These are phyloP conservation scores for Lasioglossum leucozonium DNA, from an alignment of 2,888 invertebrate genomes.

Conservation along the genomic window DNA sequence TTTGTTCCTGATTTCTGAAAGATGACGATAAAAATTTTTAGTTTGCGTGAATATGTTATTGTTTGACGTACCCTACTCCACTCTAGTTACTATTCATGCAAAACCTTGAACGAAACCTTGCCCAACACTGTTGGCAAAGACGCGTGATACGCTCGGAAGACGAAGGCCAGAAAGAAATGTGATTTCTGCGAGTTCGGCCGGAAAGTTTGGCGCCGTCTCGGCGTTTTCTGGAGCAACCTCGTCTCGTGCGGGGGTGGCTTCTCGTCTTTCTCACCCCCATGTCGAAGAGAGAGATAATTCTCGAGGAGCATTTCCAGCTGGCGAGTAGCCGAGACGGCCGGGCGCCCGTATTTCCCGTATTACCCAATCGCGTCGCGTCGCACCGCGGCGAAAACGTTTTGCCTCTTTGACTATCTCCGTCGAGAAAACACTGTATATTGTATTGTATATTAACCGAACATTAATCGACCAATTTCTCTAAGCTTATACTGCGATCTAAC, in stretches of 20 bases:
- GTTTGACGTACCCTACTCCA: background rate
- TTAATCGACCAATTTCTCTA: constrained; percentile 79
- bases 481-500: constrained; percentile 72
- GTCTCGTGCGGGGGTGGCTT: background rate
- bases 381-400: constrained; percentile 18
- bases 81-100: background rate
- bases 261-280: background rate
- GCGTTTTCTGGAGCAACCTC: background rate
- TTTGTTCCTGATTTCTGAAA: too few relatives aligned
- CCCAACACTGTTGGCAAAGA: background rate
- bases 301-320: constrained; percentile 13
- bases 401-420: constrained; percentile 35
- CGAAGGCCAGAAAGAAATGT: background rate
- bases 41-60: background rate
- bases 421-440: constrained; percentile 22
- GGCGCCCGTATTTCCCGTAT: background rate
- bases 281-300: background rate
- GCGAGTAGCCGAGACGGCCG: constrained; percentile 3
- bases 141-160: background rate
- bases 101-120: background rate
- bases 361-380: background rate
- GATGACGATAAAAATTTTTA: too few relatives aligned
- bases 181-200: background rate
- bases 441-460: constrained; percentile 49
- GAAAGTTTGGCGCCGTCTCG: constrained; percentile 15